These are phyloP conservation scores for Syngnathus typhle DNA, from an alignment of 2,113 vertebrate genomes.

Conservation along the genomic window DNA sequence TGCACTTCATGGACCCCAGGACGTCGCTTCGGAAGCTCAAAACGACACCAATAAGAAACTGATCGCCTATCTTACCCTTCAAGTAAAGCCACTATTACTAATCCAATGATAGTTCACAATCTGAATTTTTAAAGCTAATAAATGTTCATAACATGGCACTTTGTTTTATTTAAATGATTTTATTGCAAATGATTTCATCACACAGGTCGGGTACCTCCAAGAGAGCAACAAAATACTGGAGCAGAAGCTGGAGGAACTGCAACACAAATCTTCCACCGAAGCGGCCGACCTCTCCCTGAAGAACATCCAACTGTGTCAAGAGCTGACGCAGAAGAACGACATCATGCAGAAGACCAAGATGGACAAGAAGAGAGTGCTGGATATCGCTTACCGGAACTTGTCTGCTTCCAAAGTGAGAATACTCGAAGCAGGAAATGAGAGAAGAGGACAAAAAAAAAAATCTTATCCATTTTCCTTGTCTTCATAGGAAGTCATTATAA, in stretches of 20 bases:
- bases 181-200: neutral
- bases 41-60: slow-evolving; percentile 87
- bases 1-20: slow-evolving; percentile 78
- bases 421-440: neutral
- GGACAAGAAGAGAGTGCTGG: slow-evolving; percentile 84
- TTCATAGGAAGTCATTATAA: slow-evolving; percentile 84
- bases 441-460: neutral
- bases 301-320: slow-evolving; percentile 91
- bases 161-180: too few species aligned
- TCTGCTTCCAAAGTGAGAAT: slow-evolving; percentile 81
- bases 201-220: slow-evolving; percentile 91
- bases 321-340: slow-evolving; percentile 88
- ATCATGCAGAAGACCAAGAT: slow-evolving; percentile 85
- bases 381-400: slow-evolving; percentile 87
- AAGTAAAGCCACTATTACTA: slow-evolving; percentile 67
- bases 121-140: too few species aligned
- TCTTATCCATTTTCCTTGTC: slow-evolving; percentile 1
- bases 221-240: slow-evolving; percentile 83
- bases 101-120: too few species aligned
- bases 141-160: too few species aligned
- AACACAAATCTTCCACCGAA: slow-evolving; percentile 78
- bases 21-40: slow-evolving; percentile 83
- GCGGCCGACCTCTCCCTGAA: slow-evolving; percentile 83
- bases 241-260: slow-evolving; percentile 76
- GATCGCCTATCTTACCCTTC: slow-evolving; percentile 86